A percentile compares a stretch with the other conserved stretches of the same genome.
Evolutionary conservation across 2,888 invertebrate species (phyloP).

Genomic region (Congeria kusceri): DNA sequence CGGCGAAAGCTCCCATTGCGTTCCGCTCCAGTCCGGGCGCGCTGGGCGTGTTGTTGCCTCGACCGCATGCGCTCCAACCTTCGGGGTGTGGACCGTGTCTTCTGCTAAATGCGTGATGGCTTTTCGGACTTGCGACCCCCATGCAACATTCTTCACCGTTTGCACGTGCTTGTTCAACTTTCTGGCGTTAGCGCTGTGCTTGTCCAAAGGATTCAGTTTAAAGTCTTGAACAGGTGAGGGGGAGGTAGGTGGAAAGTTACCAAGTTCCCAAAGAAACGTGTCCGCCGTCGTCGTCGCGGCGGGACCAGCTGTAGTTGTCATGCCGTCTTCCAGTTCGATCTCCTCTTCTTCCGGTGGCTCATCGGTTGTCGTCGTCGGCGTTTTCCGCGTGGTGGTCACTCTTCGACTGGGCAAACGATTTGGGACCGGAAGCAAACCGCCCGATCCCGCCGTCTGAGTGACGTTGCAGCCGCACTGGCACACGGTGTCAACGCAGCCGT

Average conservation of each 20-base stretch:
- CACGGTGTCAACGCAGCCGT: conserved; percentile 52
- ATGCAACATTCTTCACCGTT: conserved; percentile 11
- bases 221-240: conserved; percentile 30
- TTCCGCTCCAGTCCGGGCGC: conserved; percentile 22
- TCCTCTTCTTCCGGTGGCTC: conserved; percentile 24
- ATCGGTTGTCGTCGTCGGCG: conserved; percentile 21
- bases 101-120: background rate
- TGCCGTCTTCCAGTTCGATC: conserved; percentile 25
- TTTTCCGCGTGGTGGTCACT: conserved; percentile 3
- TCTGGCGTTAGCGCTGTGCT: conserved; percentile 6
- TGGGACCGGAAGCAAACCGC: no score
- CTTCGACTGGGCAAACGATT: no score
- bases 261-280: background rate
- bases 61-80: background rate
- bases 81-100: background rate
- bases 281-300: background rate
- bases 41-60: background rate
- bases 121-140: conserved; percentile 23
- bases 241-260: background rate
- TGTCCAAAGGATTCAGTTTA: conserved; percentile 19
- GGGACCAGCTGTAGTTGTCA: background rate
- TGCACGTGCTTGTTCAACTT: conserved; percentile 4
- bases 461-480: conserved; percentile 55
- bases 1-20: conserved; percentile 19
- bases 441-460: background rate